These are phyloP conservation scores for Actias luna DNA, from an alignment of 2,888 invertebrate species.

Conservation along the genomic window DNA sequence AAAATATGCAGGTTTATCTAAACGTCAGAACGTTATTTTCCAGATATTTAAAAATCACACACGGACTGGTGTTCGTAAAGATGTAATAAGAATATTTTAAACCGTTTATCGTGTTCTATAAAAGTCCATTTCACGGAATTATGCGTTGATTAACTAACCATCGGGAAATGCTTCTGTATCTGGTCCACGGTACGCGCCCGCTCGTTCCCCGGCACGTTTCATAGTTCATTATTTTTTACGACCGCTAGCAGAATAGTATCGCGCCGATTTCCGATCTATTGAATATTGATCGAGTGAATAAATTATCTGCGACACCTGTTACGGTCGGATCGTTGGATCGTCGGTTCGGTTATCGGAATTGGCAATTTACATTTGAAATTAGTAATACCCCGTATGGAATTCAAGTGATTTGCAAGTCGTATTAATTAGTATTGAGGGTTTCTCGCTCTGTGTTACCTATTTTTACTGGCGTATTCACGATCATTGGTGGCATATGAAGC, in stretches of 20 bases:
- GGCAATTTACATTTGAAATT: conserved; percentile 63
- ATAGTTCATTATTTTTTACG: conserved; percentile 20
- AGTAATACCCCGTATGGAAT: conserved; percentile 5
- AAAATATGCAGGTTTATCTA: no score
- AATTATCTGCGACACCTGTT: conserved; percentile 58
- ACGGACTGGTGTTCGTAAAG: neutral
- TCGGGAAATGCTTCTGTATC: neutral
- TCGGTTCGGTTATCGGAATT: conserved; percentile 57
- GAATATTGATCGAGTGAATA: conserved; percentile 59
- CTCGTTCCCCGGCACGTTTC: conserved; percentile 6
- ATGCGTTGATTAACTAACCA: neutral
- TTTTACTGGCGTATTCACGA: no score
- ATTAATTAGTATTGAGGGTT: neutral
- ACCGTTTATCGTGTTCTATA: neutral
- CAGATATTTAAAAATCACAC: no score
- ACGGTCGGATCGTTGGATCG: conserved; percentile 55
- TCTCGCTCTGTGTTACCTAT: neutral
- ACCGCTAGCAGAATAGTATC: conserved; percentile 15
- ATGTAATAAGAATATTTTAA: neutral
- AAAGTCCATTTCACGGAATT: neutral
- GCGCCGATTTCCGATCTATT: conserved; percentile 33
- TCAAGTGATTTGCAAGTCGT: conserved; percentile 1
- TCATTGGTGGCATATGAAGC: no score
- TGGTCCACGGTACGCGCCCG: neutral
- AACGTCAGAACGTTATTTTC: no score